phyloP scores from a whole-genome alignment of 2,888 invertebrate species.

The Epistrophe eligans region DNA sequence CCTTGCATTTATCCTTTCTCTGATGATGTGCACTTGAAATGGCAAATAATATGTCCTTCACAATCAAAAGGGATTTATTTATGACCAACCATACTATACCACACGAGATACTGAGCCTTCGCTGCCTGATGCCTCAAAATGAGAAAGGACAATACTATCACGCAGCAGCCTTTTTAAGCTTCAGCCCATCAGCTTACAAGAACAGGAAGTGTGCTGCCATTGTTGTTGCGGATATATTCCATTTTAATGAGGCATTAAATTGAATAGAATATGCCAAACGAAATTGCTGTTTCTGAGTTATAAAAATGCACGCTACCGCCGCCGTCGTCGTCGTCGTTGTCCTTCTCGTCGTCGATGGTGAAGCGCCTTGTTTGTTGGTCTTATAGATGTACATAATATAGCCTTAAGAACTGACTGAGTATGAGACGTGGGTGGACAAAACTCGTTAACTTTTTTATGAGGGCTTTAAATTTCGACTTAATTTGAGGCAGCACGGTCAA shows the following conservation, averaged over 20 bases:
- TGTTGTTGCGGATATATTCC: slow-evolving; percentile 68
- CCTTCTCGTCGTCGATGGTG: neutral
- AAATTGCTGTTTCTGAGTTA: slow-evolving; percentile 58
- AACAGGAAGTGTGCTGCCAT: slow-evolving; percentile 46
- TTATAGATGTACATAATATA: neutral
- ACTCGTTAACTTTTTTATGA: slow-evolving; percentile 74
- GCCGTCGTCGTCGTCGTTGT: neutral
- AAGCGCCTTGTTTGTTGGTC: slow-evolving; percentile 2
- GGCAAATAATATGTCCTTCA: slow-evolving; percentile 38
- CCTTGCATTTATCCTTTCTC: slow-evolving; percentile 26
- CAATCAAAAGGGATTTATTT: slow-evolving; percentile 47
- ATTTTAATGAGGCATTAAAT: slow-evolving; percentile 76
- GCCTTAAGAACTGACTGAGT: neutral
- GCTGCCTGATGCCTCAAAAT: neutral
- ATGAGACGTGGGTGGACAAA: slow-evolving; percentile 34
- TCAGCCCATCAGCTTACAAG: slow-evolving; percentile 30
- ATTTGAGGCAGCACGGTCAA: slow-evolving; percentile 62
- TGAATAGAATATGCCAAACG: slow-evolving; percentile 74
- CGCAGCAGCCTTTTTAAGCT: slow-evolving; percentile 25
- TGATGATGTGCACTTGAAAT: slow-evolving; percentile 32
- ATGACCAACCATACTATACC: slow-evolving; percentile 30
- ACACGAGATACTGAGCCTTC: slow-evolving; percentile 10
- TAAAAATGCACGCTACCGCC: slow-evolving; percentile 55
- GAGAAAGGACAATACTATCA: slow-evolving; percentile 23
- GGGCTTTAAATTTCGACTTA: slow-evolving; percentile 70